Conservation (phyloP, 2,888 invertebrate genomes). For the Spodoptera exigua region DNA sequence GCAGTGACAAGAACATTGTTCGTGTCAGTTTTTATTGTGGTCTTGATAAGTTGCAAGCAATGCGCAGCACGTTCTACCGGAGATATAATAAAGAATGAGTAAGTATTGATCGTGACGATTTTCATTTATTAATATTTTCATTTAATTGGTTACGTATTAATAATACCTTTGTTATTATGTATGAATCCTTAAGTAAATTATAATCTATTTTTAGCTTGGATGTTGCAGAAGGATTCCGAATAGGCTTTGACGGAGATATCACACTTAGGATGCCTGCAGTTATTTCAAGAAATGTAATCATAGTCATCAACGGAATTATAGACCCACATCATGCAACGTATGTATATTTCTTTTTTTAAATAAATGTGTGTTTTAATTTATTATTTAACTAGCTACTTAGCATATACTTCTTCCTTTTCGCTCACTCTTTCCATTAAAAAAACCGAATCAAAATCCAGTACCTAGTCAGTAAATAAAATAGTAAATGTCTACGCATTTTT, state of each 20-base stretch:
- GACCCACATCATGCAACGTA: slow-evolving; percentile 41
- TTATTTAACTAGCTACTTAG: too few relatives aligned
- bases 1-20: slow-evolving; percentile 39
- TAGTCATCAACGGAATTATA: slow-evolving; percentile 53
- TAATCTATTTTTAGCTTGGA: slow-evolving; percentile 33
- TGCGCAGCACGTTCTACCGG: slow-evolving; percentile 60
- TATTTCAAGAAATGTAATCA: slow-evolving; percentile 27
- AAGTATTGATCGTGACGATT: slow-evolving; percentile 27
- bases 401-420: too few relatives aligned
- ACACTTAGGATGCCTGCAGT: slow-evolving; percentile 44
- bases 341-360: slow-evolving; percentile 31
- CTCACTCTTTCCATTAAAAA: too few relatives aligned
- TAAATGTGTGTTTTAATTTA: background rate
- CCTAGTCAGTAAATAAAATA: too few relatives aligned
- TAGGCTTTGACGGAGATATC: slow-evolving; percentile 6
- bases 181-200: slow-evolving; percentile 14
- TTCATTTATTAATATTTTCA: too few relatives aligned
- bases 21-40: slow-evolving; percentile 55
- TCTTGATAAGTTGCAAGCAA: slow-evolving; percentile 57
- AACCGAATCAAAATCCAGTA: too few relatives aligned
- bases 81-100: slow-evolving; percentile 40
- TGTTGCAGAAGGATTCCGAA: slow-evolving; percentile 18
- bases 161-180: background rate
- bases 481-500: too few relatives aligned
- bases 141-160: background rate